Evolutionary conservation across 2,797 vertebrate genomes (phyloP).

Genomic region (Myripristis murdjan): DNA sequence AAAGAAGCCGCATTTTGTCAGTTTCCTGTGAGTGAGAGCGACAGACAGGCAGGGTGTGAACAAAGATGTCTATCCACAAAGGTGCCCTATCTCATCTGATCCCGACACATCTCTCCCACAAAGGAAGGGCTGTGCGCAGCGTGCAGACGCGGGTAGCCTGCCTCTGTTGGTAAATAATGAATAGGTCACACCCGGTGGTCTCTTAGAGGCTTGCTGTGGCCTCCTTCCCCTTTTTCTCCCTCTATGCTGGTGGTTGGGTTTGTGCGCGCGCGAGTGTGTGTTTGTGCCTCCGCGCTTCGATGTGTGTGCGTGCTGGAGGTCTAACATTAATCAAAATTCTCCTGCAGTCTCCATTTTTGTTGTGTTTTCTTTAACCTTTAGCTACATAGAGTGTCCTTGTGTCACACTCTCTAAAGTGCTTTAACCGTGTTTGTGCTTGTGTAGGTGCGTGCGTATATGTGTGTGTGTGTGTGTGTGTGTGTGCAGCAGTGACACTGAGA

Average conservation of each 20-base stretch:
- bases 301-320: slow-evolving; percentile 33
- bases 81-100: slow-evolving; percentile 76
- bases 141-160: slow-evolving; percentile 58
- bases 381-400: slow-evolving; percentile 53
- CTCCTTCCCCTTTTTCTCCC: slow-evolving; percentile 44
- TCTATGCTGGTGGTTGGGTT: slow-evolving; percentile 31
- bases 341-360: slow-evolving; percentile 67
- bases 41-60: slow-evolving; percentile 56
- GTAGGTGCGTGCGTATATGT: not conserved
- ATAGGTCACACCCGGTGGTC: slow-evolving; percentile 82
- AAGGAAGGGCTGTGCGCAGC: slow-evolving; percentile 69
- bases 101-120: slow-evolving; percentile 69
- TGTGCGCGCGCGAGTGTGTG: slow-evolving; percentile 23
- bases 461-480: slow-evolving; percentile 4
- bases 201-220: slow-evolving; percentile 61
- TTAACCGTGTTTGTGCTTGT: slow-evolving; percentile 47
- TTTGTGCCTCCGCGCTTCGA: slow-evolving; percentile 20
- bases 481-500: slow-evolving; percentile 47
- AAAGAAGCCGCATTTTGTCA: slow-evolving; percentile 10
- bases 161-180: slow-evolving; percentile 81
- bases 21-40: slow-evolving; percentile 8
- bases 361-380: slow-evolving; percentile 74
- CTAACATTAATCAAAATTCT: slow-evolving; percentile 74
- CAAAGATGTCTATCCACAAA: slow-evolving; percentile 77
- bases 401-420: slow-evolving; percentile 63